Conservation (phyloP, 2,113 vertebrate species). For the Sciurus niger region DNA sequence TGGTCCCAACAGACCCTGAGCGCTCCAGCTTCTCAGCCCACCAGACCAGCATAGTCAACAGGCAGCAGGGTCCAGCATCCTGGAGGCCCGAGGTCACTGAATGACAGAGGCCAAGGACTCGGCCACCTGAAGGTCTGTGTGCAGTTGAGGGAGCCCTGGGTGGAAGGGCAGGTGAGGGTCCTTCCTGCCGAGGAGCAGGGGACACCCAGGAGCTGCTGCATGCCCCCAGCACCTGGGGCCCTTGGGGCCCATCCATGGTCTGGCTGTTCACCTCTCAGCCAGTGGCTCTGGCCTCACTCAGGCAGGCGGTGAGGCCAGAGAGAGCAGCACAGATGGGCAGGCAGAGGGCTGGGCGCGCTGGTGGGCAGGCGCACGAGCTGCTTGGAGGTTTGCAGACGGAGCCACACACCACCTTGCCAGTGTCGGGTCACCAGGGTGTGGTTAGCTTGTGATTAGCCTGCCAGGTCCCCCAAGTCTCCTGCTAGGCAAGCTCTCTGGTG, state of each 20-base stretch:
- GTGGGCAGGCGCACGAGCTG: not conserved
- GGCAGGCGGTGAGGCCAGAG: not conserved
- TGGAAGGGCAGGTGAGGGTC: not conserved
- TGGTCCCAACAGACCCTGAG: not conserved
- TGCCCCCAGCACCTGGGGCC: too few species aligned
- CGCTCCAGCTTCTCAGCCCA: not conserved
- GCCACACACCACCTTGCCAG: not conserved
- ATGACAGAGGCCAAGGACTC: not conserved
- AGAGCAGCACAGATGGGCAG: not conserved
- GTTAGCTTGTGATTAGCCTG: rapidly evolving
- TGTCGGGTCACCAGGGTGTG: not conserved
- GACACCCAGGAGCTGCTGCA: too few species aligned
- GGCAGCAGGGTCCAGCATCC: not conserved
- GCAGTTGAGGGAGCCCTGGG: too few species aligned
- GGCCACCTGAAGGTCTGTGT: too few species aligned
- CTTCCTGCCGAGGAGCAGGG: not conserved
- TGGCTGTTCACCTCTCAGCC: not conserved
- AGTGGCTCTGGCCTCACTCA: too few species aligned
- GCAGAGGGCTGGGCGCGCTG: not conserved
- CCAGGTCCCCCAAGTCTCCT: rapidly evolving
- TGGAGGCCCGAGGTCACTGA: not conserved
- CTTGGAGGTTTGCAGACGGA: too few species aligned
- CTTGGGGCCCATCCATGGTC: too few species aligned
- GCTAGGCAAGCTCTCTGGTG: not conserved
- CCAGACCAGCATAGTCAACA: not conserved